Evolutionary conservation across 2,888 invertebrate species (phyloP).

Genomic region (Meliscaeva auricollis): DNA sequence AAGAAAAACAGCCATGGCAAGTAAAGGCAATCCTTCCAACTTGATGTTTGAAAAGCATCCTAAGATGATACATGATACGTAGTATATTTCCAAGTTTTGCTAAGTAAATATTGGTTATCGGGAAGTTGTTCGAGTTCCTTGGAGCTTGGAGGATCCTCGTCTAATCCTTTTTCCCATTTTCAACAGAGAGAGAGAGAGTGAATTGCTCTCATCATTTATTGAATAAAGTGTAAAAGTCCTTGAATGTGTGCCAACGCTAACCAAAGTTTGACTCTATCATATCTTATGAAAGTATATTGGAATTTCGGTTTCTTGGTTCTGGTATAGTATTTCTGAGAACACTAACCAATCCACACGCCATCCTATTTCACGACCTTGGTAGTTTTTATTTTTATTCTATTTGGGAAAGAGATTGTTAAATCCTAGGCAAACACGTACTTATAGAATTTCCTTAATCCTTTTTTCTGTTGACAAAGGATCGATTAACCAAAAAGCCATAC

Average conservation of each 20-base stretch:
- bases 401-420: conserved; percentile 51
- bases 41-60: conserved; percentile 50
- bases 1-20: neutral
- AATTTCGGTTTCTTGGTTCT: neutral
- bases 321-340: neutral
- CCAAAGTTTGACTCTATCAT: conserved; percentile 37
- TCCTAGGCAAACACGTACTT: conserved; percentile 45
- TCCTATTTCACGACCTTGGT: conserved; percentile 6
- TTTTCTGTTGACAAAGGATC: conserved; percentile 70
- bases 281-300: too few species aligned
- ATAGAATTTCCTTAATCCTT: conserved; percentile 41
- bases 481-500: conserved; percentile 59
- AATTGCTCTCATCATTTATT: conserved; percentile 58
- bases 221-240: conserved; percentile 61
- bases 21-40: neutral
- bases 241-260: conserved; percentile 45
- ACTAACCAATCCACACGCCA: neutral
- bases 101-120: conserved; percentile 66
- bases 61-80: conserved; percentile 57
- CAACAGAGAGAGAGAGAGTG: neutral
- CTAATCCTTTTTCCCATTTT: conserved; percentile 36
- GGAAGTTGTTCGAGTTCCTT: conserved; percentile 59
- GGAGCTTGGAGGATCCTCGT: conserved; percentile 24
- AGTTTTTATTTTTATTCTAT: conserved; percentile 43
- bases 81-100: conserved; percentile 61